Evolutionary conservation across 2,797 vertebrate genomes (phyloP).

Genomic region (Oceanodroma leucorhoa): DNA sequence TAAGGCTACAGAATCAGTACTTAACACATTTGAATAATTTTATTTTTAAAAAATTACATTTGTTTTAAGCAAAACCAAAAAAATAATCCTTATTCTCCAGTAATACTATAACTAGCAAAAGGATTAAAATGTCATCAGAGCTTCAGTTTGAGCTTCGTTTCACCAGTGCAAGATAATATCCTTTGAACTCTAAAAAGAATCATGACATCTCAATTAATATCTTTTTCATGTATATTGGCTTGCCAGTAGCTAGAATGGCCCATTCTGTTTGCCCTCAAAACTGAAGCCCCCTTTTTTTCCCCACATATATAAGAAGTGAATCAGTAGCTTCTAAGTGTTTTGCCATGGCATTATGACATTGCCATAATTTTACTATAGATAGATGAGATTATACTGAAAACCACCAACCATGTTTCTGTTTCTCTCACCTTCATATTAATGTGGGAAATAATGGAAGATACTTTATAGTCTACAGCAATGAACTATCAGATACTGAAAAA

Average conservation of each 20-base stretch:
- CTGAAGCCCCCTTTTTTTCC: neutral
- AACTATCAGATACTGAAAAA: neutral
- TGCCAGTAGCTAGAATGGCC: neutral
- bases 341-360: neutral
- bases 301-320: neutral
- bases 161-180: slow-evolving; percentile 40
- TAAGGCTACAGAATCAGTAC: neutral
- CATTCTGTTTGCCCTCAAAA: neutral
- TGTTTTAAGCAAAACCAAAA: neutral
- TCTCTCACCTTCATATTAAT: neutral
- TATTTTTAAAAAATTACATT: neutral
- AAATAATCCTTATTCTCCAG: neutral
- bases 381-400: neutral
- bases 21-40: neutral
- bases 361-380: neutral
- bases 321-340: neutral
- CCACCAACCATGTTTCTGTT: neutral
- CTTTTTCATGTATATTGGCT: neutral
- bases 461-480: neutral
- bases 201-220: slow-evolving; percentile 49
- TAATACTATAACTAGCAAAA: neutral
- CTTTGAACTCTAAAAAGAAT: slow-evolving; percentile 61
- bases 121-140: slow-evolving; percentile 20
- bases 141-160: slow-evolving; percentile 48
- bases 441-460: neutral